Percentiles rank a stretch among this genome's conserved stretches.
phyloP scores from a whole-genome alignment of 2,888 invertebrate species.

The Campoplex capitator region DNA sequence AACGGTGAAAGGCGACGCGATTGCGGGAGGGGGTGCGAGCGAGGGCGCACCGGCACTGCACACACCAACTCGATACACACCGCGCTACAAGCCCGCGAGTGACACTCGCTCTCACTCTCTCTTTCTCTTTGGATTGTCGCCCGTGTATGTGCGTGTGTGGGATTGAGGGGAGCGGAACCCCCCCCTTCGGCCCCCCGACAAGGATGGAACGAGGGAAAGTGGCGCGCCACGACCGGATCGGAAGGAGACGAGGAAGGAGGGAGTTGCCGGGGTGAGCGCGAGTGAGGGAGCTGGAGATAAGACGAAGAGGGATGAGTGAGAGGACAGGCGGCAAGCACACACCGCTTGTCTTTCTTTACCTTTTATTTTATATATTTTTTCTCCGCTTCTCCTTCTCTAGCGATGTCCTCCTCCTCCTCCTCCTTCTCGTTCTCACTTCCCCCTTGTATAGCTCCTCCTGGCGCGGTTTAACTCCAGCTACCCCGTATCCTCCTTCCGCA shows the following conservation, averaged over 20 bases:
- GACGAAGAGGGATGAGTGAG: conserved; percentile 74
- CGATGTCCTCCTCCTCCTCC: conserved; percentile 39
- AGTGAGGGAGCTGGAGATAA: conserved; percentile 57
- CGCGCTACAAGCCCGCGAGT: conserved; percentile 53
- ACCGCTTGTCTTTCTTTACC: conserved; percentile 16
- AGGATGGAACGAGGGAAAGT: conserved; percentile 56
- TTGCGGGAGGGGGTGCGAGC: conserved; percentile 67
- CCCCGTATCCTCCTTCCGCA: conserved; percentile 64
- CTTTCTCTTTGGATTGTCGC: conserved; percentile 19
- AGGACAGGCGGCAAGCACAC: conserved; percentile 65
- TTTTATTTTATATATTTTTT: conserved; percentile 2
- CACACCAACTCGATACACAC: conserved; percentile 26
- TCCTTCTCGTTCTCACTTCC: conserved; percentile 32
- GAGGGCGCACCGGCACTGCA: conserved; percentile 33
- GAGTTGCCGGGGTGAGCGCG: conserved; percentile 40
- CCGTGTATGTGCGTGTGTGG: conserved; percentile 7
- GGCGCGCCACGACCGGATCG: conserved; percentile 6
- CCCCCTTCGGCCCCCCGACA: conserved; percentile 1
- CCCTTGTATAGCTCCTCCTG: conserved; percentile 70
- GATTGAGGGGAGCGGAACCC: conserved; percentile 41
- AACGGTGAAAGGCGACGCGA: conserved; percentile 57
- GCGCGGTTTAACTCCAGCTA: conserved; percentile 47
- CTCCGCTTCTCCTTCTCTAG: conserved; percentile 6
- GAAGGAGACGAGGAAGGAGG: conserved; percentile 32
- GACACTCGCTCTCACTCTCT: conserved; percentile 46